phyloP scores from a whole-genome alignment of 2,888 invertebrate genomes.

The Pasiphila rectangulata region DNA sequence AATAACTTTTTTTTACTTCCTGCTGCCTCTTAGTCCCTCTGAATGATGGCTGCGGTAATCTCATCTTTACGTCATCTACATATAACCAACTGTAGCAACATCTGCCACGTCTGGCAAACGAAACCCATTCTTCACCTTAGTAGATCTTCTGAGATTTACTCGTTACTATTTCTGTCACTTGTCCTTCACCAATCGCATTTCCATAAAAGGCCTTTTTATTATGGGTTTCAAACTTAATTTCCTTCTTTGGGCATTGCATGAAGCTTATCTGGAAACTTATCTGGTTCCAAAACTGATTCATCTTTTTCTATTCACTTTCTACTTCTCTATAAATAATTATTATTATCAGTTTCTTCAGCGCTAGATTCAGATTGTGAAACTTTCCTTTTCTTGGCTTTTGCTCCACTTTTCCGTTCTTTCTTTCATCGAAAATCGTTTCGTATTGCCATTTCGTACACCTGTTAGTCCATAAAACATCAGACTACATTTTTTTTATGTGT shows the following conservation, averaged over 20 bases:
- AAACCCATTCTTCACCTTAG: slow-evolving; percentile 22
- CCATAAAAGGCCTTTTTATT: slow-evolving; percentile 23
- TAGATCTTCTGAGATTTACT: slow-evolving; percentile 28
- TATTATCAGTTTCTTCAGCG: slow-evolving; percentile 25
- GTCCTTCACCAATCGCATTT: slow-evolving; percentile 19
- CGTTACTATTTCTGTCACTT: slow-evolving; percentile 20
- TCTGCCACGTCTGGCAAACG: slow-evolving; percentile 32
- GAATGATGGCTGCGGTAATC: slow-evolving; percentile 23
- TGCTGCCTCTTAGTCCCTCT: slow-evolving; percentile 32
- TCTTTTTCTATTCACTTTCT: slow-evolving; percentile 21
- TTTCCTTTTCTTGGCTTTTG: slow-evolving; percentile 26
- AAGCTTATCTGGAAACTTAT: slow-evolving; percentile 12
- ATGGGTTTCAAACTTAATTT: slow-evolving; percentile 24
- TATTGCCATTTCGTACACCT: no score
- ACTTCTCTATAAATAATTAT: slow-evolving; percentile 33
- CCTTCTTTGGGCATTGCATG: slow-evolving; percentile 22
- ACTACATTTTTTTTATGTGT: no score
- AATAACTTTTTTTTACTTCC: no score
- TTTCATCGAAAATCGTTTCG: no score
- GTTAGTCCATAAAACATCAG: no score
- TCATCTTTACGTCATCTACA: slow-evolving; percentile 26
- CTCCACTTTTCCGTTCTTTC: slow-evolving; percentile 14
- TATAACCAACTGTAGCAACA: slow-evolving; percentile 30
- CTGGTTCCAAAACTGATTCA: slow-evolving; percentile 2
- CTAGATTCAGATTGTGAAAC: slow-evolving; percentile 24